Base-by-base conservation (phyloP, 2,888 invertebrate genomes). In the Pogonocherus hispidulus region DNA sequence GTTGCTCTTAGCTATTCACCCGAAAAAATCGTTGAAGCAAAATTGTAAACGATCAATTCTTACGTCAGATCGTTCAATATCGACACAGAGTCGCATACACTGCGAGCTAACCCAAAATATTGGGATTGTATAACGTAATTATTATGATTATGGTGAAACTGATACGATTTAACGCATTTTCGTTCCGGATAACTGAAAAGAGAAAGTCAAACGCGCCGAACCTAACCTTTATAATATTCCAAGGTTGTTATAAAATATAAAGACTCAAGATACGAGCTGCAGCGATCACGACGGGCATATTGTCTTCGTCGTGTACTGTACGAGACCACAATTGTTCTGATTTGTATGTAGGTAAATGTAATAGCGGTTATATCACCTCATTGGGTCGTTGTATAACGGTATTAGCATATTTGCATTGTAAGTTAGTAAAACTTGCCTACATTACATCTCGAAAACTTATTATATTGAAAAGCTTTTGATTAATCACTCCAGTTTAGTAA, bases 81-180 rank as follows among this genome's bases (percentile, higher is more conserved):
- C 8, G 32, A 32, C 8, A 32, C 11, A 9, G 32, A 11, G 11
- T 32, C 32, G 5, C 8, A 8, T 9, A 9, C 5, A n/a, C n/a
- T n/a, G n/a, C n/a, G n/a, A n/a, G n/a, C n/a, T n/a, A n/a, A n/a
- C n/a, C n/a, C n/a, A n/a, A n/a, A n/a, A n/a, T n/a, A n/a, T n/a
- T n/a, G n/a, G n/a, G 14, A 41, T 46, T 41, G 41, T 44, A 57
- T 35, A 47, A 44, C 18, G 32, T 59, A 47, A 27, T 47, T 47
- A 47, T 22, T 14, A 37, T 47, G 27, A 32, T 46, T 47, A 49
- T 27, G 23, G 59, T 44, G 47, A 54, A 46, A 44, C 47, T 35
- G 59, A 59, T 59, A 27, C 59, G 47, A 59, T 59, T 72, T 72
- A 66, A 72, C 72, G 72, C 72, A 69, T 72, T 60, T 64, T 69